These are phyloP conservation scores for Pelodiscus sinensis DNA, from an alignment of 2,113 vertebrate genomes.

Conservation along the genomic window DNA sequence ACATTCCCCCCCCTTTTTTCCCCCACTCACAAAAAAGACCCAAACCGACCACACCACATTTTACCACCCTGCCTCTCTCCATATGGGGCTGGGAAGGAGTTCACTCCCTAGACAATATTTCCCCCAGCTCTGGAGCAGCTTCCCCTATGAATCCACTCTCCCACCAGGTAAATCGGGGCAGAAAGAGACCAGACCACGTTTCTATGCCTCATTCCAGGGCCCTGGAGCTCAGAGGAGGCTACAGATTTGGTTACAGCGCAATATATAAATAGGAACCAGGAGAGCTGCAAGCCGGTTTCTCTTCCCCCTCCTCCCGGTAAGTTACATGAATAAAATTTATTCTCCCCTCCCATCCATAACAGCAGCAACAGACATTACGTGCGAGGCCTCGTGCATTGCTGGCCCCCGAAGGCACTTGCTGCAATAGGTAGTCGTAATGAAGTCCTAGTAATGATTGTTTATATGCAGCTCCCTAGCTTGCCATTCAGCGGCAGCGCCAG, in stretches of 20 bases:
- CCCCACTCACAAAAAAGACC: too few relatives aligned
- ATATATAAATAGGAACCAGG: background rate
- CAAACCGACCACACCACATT: background rate
- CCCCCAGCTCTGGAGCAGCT: background rate
- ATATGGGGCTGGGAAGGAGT: background rate
- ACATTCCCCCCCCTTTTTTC: background rate
- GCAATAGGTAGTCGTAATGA: background rate
- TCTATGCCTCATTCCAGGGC: background rate
- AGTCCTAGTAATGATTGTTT: background rate
- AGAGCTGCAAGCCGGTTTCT: background rate
- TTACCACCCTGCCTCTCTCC: background rate
- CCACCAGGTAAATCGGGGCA: background rate
- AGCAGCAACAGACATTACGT: background rate
- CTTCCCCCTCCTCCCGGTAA: background rate
- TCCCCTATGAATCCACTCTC: background rate
- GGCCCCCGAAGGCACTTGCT: background rate
- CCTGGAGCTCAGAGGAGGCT: background rate
- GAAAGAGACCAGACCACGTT: background rate
- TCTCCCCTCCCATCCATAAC: background rate
- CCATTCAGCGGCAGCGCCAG: background rate
- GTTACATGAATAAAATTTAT: background rate
- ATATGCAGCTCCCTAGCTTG: background rate
- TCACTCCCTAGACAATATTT: background rate
- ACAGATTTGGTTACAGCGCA: slow-evolving; percentile 2
- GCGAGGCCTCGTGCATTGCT: background rate